A percentile compares a stretch with the other conserved stretches of the same genome.
Conservation (phyloP, 2,797 vertebrate species). For the Manis pentadactyla region DNA sequence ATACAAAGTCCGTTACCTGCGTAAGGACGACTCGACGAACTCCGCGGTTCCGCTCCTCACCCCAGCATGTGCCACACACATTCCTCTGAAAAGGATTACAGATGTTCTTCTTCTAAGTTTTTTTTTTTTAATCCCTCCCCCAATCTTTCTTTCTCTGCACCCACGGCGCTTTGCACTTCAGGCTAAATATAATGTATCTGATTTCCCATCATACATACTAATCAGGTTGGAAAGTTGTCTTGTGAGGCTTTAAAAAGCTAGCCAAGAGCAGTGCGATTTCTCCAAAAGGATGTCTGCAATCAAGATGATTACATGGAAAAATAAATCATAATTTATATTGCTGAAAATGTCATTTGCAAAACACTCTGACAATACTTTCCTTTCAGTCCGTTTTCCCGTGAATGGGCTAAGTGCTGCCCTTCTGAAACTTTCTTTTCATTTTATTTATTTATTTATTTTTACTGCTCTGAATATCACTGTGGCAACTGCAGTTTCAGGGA, state of each 20-base stretch:
- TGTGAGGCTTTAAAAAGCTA: conserved; percentile 80
- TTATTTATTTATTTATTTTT: conserved; percentile 68
- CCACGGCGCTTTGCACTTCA: conserved; percentile 68
- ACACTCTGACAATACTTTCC: conserved; percentile 78
- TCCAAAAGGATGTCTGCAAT: conserved; percentile 84
- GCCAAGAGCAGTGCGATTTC: conserved; percentile 76
- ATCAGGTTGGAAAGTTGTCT: conserved; percentile 83
- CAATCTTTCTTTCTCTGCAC: conserved; percentile 68
- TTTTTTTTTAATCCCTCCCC: not conserved
- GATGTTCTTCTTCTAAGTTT: conserved; percentile 59
- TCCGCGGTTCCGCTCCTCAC: not conserved
- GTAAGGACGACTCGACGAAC: not conserved
- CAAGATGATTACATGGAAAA: conserved; percentile 83
- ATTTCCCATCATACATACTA: conserved; percentile 78
- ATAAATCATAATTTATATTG: conserved; percentile 85
- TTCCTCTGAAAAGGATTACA: conserved; percentile 71
- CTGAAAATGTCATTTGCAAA: conserved; percentile 82
- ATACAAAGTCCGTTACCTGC: not conserved
- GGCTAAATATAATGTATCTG: conserved; percentile 80
- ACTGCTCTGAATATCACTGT: not conserved
- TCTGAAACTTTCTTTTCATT: conserved; percentile 69
- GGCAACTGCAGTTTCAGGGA: not conserved
- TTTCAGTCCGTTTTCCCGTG: conserved; percentile 77
- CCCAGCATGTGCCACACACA: not conserved
- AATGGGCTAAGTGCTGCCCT: conserved; percentile 73